phyloP scores from a whole-genome alignment of 2,888 invertebrate genomes.

The Volucella inflata region DNA sequence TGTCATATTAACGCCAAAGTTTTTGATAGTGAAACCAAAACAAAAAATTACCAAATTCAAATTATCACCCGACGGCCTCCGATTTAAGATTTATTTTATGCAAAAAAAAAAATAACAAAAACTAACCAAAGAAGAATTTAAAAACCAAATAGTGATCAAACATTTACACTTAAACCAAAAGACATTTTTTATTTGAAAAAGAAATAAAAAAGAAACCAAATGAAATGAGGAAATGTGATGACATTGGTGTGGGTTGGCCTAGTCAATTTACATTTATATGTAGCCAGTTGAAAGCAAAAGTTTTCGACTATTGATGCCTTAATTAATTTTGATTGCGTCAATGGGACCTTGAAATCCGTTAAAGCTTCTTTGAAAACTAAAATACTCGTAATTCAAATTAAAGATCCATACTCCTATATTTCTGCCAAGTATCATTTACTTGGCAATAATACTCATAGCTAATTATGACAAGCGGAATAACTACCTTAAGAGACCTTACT shows the following conservation, averaged over 20 bases:
- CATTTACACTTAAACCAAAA: constrained; percentile 14
- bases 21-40: not conserved
- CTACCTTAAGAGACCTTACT: constrained; percentile 16
- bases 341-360: not conserved
- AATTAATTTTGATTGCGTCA: not conserved
- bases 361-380: not conserved
- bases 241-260: not conserved
- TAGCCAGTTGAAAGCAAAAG: not conserved
- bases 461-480: constrained; percentile 43
- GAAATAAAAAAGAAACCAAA: not conserved
- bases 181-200: constrained; percentile 22
- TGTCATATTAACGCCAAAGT: constrained; percentile 13
- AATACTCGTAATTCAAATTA: not conserved
- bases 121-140: not conserved
- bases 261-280: not conserved
- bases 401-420: too few relatives aligned
- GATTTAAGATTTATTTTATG: constrained; percentile 24
- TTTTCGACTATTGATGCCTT: not conserved
- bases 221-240: constrained; percentile 13
- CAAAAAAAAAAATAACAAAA: constrained; percentile 13
- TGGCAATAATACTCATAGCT: constrained; percentile 11
- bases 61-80: constrained; percentile 1
- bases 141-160: not conserved
- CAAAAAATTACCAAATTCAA: not conserved
- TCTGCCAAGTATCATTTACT: not conserved